Evolutionary conservation across 1,140 invertebrate species (phyloP), one percentile per base, ranked within the genome.

Genomic region (Galleria mellonella): DNA sequence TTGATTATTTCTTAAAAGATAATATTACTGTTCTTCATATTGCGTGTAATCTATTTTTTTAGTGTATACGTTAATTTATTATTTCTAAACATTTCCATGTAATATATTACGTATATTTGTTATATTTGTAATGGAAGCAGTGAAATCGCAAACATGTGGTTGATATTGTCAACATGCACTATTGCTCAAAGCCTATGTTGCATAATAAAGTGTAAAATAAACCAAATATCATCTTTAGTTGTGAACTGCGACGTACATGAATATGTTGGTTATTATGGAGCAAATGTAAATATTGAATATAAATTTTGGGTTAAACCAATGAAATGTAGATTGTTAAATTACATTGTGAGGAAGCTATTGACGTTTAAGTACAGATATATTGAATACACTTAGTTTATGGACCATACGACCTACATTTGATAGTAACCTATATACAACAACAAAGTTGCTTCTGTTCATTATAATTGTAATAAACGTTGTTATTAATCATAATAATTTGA

Each of bases 111-210:
- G 17, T 23, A 23, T 23, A 23, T 2, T 23, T 23, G 17, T 23
- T 23, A 23, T 23, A 23, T 23, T 23, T 23, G 37, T 37, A 42
- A 17, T 32, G 28, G 42, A 40, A 28, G 13, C 35, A 50, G 44
- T 42, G 33, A 50, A 55, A 50, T 49, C 43, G 13, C 40, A 40
- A 30, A 32, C 32, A 43, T 36, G 27, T 40, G 48, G 47, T 45
- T 44, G 40, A 47, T 32, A 52, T 39, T 54, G 54, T 43, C 39
- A 44, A 44, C 40, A 54, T 54, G 51, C 36, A 54, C 46, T 57
- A 47, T 51, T 49, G 50, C 41, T 44, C 30, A 49, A 40, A 45
- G 49, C 35, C 2, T 3, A 36, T 38, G 30, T 62, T 62, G 45
- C 59, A 31, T 47, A 51, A 11, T 30, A 9, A 27, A 13, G 28